phyloP scores from a whole-genome alignment of 2,113 vertebrate species.

The Peromyscus polionotus region DNA sequence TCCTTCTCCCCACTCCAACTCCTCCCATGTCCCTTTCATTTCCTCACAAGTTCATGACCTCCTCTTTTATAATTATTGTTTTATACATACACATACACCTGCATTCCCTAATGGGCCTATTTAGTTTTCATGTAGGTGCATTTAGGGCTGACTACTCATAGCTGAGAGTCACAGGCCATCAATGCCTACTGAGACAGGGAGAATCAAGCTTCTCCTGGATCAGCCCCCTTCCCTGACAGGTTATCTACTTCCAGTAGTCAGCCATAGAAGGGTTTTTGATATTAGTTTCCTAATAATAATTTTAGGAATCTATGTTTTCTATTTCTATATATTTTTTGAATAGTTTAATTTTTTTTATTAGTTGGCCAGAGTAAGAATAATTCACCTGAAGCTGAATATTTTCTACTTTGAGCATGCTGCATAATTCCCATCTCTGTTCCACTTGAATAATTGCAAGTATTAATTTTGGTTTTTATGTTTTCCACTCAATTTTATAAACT shows the following conservation, averaged over 20 bases:
- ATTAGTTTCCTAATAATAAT: constrained; percentile 34
- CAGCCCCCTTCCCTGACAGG: not conserved
- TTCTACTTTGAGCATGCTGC: constrained; percentile 53
- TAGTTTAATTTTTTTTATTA: constrained; percentile 46
- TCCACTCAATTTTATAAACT: constrained; percentile 48
- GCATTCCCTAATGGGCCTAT: not conserved
- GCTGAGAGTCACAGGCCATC: not conserved
- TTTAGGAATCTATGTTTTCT: constrained; percentile 41
- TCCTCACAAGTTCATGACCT: not conserved
- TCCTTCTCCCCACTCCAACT: not conserved
- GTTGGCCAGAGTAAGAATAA: constrained; percentile 11
- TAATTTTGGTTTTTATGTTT: constrained; percentile 53
- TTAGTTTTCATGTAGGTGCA: not conserved
- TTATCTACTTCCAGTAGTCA: not conserved
- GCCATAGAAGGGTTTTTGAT: constrained; percentile 9
- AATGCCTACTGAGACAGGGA: not conserved
- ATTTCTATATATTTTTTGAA: constrained; percentile 44
- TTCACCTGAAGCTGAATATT: constrained; percentile 40
- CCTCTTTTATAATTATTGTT: too few relatives aligned
- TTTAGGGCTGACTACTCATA: not conserved
- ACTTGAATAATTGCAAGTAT: constrained; percentile 6
- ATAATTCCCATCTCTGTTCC: constrained; percentile 60
- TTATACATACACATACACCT: too few relatives aligned
- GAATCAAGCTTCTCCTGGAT: not conserved
- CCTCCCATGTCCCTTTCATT: not conserved